These are phyloP conservation scores for Ophonus ardosiacus DNA, from an alignment of 2,888 invertebrate species.

Conservation along the genomic window DNA sequence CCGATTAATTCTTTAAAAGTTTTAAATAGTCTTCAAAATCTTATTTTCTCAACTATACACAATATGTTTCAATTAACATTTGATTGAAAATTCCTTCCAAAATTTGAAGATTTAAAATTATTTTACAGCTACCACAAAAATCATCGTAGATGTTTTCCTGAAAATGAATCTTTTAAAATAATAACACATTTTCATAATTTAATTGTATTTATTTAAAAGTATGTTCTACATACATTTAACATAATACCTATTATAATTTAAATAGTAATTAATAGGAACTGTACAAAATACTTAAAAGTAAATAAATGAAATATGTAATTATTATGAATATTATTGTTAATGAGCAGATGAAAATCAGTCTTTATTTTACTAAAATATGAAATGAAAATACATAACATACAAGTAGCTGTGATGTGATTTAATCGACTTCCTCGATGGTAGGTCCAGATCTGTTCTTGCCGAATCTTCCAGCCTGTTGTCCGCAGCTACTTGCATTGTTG, in stretches of 20 bases:
- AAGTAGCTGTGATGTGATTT: neutral
- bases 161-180: neutral
- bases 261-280: too few relatives aligned
- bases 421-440: slow-evolving; percentile 40
- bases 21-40: too few relatives aligned
- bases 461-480: slow-evolving; percentile 28
- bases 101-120: too few relatives aligned
- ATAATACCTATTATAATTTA: neutral
- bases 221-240: neutral
- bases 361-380: neutral
- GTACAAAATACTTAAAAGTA: neutral
- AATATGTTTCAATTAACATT: too few relatives aligned
- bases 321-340: too few relatives aligned
- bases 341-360: neutral
- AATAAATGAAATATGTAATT: neutral
- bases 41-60: too few relatives aligned
- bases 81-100: too few relatives aligned
- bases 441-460: slow-evolving; percentile 10
- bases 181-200: neutral
- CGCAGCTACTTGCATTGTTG: neutral
- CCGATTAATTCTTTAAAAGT: too few relatives aligned
- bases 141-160: slow-evolving; percentile 42
- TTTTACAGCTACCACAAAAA: too few relatives aligned
- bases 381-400: neutral
- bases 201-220: neutral